phyloP scores from a whole-genome alignment of 2,888 invertebrate genomes.

The Perdita meconis region DNA sequence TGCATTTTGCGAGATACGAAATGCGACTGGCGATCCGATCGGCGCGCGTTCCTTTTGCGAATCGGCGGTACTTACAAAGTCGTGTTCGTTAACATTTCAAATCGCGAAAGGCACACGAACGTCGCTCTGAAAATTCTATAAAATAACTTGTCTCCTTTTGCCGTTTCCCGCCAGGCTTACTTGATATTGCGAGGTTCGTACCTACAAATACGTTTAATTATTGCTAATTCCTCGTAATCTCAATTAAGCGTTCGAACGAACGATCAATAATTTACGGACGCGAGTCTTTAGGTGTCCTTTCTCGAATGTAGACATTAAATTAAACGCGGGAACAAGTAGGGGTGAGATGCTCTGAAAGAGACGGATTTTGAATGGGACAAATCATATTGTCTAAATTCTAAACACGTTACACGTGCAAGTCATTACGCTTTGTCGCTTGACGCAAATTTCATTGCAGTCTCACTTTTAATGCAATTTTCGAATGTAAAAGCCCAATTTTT shows the following conservation, averaged over 20 bases:
- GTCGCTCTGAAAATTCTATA: conserved; percentile 4
- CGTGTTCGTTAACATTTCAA: background rate
- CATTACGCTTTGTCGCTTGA: too few relatives aligned
- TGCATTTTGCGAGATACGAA: conserved; percentile 13
- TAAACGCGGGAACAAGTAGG: background rate
- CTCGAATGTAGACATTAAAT: conserved; percentile 6
- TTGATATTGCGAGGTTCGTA: conserved; percentile 35
- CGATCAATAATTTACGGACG: conserved; percentile 45
- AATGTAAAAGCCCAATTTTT: too few relatives aligned
- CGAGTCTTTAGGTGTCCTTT: background rate
- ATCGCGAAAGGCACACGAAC: conserved; percentile 12
- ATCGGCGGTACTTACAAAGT: background rate
- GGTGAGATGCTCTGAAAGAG: too few relatives aligned
- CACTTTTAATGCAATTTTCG: too few relatives aligned
- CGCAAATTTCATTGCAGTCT: too few relatives aligned
- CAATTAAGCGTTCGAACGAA: conserved; percentile 10
- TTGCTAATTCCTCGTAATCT: conserved; percentile 21
- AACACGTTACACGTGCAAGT: too few relatives aligned
- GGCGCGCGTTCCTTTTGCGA: background rate
- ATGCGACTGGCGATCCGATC: conserved; percentile 2
- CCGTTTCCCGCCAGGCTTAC: background rate
- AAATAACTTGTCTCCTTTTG: conserved; percentile 19
- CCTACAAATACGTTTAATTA: conserved; percentile 33
- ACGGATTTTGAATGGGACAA: too few relatives aligned
- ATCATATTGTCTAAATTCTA: too few relatives aligned